Percentiles rank a stretch among this genome's conserved stretches.
phyloP scores from a whole-genome alignment of 2,888 invertebrate species.

The Pseudeuparius sepicola region DNA sequence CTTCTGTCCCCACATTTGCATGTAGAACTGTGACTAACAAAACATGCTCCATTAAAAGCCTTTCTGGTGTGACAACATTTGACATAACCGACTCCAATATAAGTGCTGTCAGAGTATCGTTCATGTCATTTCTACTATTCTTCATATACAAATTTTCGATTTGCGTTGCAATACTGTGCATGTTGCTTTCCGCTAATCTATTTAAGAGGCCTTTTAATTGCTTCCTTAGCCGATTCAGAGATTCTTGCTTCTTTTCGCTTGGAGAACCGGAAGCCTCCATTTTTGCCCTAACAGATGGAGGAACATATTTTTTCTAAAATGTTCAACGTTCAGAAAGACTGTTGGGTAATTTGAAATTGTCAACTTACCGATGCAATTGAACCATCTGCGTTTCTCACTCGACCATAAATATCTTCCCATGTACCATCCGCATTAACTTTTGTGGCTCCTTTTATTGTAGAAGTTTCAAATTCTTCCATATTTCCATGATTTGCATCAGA shows the following conservation, averaged over 20 bases:
- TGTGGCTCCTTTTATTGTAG: too few species aligned
- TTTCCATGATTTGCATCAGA: slow-evolving; percentile 10
- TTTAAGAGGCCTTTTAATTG: slow-evolving; percentile 83
- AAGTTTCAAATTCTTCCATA: too few species aligned
- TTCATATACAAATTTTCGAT: slow-evolving; percentile 71
- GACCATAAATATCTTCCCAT: slow-evolving; percentile 92
- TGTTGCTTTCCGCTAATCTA: slow-evolving; percentile 76
- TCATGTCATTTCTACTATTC: slow-evolving; percentile 77
- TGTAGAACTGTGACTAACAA: slow-evolving; percentile 76
- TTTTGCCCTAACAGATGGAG: slow-evolving; percentile 66
- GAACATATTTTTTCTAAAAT: slow-evolving; percentile 66
- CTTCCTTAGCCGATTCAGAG: slow-evolving; percentile 57
- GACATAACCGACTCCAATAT: slow-evolving; percentile 60
- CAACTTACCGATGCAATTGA: slow-evolving; percentile 58
- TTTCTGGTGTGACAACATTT: slow-evolving; percentile 53
- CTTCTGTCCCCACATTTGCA: slow-evolving; percentile 83
- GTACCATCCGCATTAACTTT: slow-evolving; percentile 32
- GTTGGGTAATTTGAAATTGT: too few species aligned
- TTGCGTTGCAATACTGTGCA: slow-evolving; percentile 69
- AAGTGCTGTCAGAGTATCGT: slow-evolving; percentile 59
- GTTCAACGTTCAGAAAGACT: too few species aligned
- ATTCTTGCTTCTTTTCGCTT: slow-evolving; percentile 43
- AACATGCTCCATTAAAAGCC: slow-evolving; percentile 75
- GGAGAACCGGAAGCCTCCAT: slow-evolving; percentile 35
- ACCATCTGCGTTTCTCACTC: slow-evolving; percentile 71